These are phyloP conservation scores for Halocynthia aurantium DNA, from an alignment of 23 tunicate genomes.

Conservation along the genomic window DNA sequence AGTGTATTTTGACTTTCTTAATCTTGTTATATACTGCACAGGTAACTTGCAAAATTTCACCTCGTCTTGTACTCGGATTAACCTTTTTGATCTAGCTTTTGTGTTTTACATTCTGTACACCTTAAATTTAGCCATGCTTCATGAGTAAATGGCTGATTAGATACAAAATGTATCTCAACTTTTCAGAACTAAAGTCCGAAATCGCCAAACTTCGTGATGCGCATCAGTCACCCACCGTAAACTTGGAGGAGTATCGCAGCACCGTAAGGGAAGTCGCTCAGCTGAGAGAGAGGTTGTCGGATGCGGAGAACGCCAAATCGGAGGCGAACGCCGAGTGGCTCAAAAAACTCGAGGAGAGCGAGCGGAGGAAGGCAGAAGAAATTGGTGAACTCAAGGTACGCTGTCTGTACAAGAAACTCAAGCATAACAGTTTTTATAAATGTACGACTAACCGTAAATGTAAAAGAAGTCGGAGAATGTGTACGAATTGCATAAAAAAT, in stretches of 20 bases:
- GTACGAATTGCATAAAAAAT: not conserved
- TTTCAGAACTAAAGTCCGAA: slow-evolving; percentile 81
- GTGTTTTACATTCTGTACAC: not conserved
- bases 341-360: slow-evolving; percentile 61
- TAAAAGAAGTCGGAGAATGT: too few species aligned
- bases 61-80: not conserved
- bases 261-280: slow-evolving; percentile 49
- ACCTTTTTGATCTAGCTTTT: not conserved
- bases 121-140: not conserved
- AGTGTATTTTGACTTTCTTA: slow-evolving; percentile 24
- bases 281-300: slow-evolving; percentile 30
- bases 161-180: not conserved
- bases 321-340: slow-evolving; percentile 54
- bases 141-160: not conserved
- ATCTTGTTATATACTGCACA: slow-evolving; percentile 39
- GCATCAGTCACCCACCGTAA: slow-evolving; percentile 37
- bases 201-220: slow-evolving; percentile 66
- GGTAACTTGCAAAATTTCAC: slow-evolving; percentile 16
- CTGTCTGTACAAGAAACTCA: too few species aligned
- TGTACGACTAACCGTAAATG: too few species aligned
- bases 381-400: slow-evolving; percentile 66
- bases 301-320: slow-evolving; percentile 47
- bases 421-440: not conserved
- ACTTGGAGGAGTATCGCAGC: slow-evolving; percentile 40
- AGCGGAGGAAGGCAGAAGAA: slow-evolving; percentile 67